These are phyloP conservation scores for Heliconius melpomene DNA, from an alignment of 1,140 invertebrate genomes.

Conservation along the genomic window DNA sequence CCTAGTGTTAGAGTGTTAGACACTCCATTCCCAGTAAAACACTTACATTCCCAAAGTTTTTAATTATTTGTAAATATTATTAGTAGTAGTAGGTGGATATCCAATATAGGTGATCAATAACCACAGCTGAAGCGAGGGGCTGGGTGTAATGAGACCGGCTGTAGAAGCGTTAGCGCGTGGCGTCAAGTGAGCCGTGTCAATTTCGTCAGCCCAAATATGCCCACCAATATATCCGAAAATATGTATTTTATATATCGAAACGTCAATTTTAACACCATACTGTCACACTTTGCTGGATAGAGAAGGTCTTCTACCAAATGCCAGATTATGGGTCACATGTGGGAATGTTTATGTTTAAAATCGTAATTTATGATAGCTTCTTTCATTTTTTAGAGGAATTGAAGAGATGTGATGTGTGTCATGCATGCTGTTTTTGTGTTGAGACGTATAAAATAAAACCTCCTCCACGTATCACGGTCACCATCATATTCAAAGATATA, in stretches of 20 bases:
- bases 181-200: conserved; percentile 68
- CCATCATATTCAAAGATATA: no score
- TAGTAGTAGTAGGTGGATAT: conserved; percentile 6
- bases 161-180: conserved; percentile 71
- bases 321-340: neutral
- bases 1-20: no score
- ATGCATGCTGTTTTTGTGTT: no score
- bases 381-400: no score
- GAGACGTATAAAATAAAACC: no score
- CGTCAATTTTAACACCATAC: neutral
- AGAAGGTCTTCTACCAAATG: neutral
- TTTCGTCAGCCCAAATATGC: conserved; percentile 62
- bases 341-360: neutral
- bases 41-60: no score
- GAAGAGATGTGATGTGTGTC: no score
- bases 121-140: conserved; percentile 53
- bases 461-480: no score
- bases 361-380: no score
- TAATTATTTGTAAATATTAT: conserved; percentile 6
- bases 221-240: conserved; percentile 46
- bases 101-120: conserved; percentile 68
- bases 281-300: neutral
- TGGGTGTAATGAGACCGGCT: conserved; percentile 69
- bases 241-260: conserved; percentile 29
- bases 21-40: no score